Conservation (phyloP, 2,113 vertebrate species). For the Crotalus viridis region DNA sequence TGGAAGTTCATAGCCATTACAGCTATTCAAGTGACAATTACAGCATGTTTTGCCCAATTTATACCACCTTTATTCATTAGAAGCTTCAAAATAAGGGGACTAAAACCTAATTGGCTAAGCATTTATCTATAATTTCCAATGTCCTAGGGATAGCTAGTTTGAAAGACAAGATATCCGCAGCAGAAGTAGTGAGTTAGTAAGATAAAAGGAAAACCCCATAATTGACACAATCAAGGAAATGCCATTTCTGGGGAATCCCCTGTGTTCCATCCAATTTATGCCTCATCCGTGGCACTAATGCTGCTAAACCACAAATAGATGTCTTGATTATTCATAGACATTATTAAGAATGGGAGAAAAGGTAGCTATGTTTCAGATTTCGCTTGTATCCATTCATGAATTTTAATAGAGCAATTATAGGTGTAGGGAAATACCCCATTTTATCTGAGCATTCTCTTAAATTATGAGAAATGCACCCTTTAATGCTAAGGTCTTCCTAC, state of each 20-base stretch:
- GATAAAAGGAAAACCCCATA: slow-evolving; percentile 48
- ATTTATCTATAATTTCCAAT: not conserved
- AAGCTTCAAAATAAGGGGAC: not conserved
- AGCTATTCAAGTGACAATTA: not conserved
- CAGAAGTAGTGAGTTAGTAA: not conserved
- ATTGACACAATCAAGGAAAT: slow-evolving; percentile 46
- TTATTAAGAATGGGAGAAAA: slow-evolving; percentile 28
- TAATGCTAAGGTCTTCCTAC: not conserved
- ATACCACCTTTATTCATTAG: not conserved
- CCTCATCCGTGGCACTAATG: slow-evolving; percentile 48
- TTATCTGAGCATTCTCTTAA: not conserved
- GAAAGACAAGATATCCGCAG: slow-evolving; percentile 20
- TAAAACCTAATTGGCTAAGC: not conserved
- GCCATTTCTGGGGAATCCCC: slow-evolving; percentile 48
- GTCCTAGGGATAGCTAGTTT: slow-evolving; percentile 6
- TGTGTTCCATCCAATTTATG: slow-evolving; percentile 27
- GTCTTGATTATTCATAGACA: slow-evolving; percentile 24
- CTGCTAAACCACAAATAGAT: slow-evolving; percentile 44
- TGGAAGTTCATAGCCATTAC: not conserved
- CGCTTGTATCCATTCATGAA: rapidly evolving
- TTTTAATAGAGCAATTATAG: not conserved
- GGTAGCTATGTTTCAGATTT: slow-evolving; percentile 18
- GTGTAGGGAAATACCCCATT: not conserved
- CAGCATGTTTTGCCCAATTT: not conserved
- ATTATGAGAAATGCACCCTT: not conserved